Evolutionary conservation across 1,140 invertebrate genomes (phyloP).

Genomic region (Physella acuta): DNA sequence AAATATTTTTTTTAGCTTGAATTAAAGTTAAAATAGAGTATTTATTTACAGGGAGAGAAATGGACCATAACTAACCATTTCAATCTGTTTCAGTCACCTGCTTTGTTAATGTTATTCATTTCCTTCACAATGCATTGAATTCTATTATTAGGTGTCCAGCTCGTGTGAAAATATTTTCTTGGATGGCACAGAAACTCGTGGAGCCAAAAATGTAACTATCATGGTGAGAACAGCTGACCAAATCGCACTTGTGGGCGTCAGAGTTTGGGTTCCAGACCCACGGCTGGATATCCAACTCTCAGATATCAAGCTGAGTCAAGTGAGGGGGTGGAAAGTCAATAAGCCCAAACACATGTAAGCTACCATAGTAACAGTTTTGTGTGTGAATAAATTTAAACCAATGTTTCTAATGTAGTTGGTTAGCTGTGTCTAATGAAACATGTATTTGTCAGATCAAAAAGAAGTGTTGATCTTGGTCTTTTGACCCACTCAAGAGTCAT

Average conservation of each 20-base stretch:
- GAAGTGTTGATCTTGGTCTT: slow-evolving; percentile 42
- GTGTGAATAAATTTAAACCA: too few species aligned
- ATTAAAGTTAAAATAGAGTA: too few species aligned
- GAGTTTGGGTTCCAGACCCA: slow-evolving; percentile 96
- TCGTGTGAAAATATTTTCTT: slow-evolving; percentile 95
- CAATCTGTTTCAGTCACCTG: too few species aligned
- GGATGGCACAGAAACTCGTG: slow-evolving; percentile 92
- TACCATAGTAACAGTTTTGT: too few species aligned
- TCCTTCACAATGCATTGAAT: too few species aligned
- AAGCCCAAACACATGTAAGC: too few species aligned
- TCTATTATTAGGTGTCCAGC: slow-evolving; percentile 85
- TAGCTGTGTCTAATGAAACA: too few species aligned
- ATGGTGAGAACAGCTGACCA: slow-evolving; percentile 92
- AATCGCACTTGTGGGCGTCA: slow-evolving; percentile 82
- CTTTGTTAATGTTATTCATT: too few species aligned
- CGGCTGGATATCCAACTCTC: slow-evolving; percentile 85
- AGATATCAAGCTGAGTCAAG: slow-evolving; percentile 85
- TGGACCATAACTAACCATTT: too few species aligned
- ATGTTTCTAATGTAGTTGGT: too few species aligned
- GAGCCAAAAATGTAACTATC: slow-evolving; percentile 90
- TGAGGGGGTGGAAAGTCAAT: slow-evolving; percentile 76
- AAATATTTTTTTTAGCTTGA: too few species aligned
- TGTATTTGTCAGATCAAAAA: slow-evolving; percentile 25
- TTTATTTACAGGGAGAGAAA: too few species aligned
- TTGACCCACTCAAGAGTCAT: slow-evolving; percentile 36